These are phyloP conservation scores for Cephalopterus ornatus DNA, from an alignment of 2,113 vertebrate species.

Conservation along the genomic window DNA sequence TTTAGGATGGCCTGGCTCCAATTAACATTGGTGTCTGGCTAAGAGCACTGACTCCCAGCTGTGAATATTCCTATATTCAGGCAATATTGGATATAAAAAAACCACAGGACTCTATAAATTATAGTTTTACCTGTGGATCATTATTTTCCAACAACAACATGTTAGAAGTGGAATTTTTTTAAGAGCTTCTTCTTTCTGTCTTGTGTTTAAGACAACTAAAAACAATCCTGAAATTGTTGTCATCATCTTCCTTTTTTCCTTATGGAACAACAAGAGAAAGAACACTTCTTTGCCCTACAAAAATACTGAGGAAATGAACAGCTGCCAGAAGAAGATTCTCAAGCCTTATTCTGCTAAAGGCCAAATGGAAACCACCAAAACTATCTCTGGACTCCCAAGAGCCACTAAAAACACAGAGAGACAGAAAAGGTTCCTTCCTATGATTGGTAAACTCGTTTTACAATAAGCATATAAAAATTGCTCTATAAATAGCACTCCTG, in stretches of 20 bases:
- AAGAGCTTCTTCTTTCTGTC: background rate
- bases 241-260: background rate
- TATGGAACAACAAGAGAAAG: background rate
- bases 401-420: background rate
- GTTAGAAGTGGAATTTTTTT: background rate
- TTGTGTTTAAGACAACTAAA: background rate
- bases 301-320: background rate
- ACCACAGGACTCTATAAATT: accelerated
- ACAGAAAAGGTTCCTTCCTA: background rate
- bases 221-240: background rate
- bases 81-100: background rate
- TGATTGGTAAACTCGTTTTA: background rate
- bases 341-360: background rate
- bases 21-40: accelerated
- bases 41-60: background rate
- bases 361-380: background rate
- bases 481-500: background rate
- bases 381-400: background rate
- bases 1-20: background rate
- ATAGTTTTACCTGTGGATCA: too few species aligned
- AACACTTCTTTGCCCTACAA: background rate
- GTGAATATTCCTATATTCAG: too few species aligned
- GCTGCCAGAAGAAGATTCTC: background rate
- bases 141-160: background rate
- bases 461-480: background rate